Conservation (phyloP, 2,888 invertebrate species). For the Epistrophe grossulariae region DNA sequence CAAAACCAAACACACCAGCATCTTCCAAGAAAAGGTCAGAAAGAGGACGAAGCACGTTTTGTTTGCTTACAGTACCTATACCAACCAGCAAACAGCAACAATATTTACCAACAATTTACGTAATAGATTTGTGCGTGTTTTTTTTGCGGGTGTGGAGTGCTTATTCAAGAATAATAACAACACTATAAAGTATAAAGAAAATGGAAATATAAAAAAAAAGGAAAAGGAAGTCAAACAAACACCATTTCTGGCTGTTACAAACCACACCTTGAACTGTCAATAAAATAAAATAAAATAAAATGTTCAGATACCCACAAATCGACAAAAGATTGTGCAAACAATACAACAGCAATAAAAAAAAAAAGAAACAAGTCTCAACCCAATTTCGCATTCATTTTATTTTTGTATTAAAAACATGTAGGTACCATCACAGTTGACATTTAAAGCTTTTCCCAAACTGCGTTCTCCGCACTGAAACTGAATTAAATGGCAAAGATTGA, state of each 20-base stretch:
- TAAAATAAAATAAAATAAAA: conserved; percentile 42
- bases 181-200: conserved; percentile 10
- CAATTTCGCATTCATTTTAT: conserved; percentile 9
- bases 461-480: conserved; percentile 4
- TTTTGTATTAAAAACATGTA: neutral
- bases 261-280: conserved; percentile 67
- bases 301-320: conserved; percentile 53
- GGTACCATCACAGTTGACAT: conserved; percentile 31
- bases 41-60: conserved; percentile 45
- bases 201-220: neutral
- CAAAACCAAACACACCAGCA: conserved; percentile 6
- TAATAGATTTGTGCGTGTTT: conserved; percentile 27
- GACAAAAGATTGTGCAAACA: conserved; percentile 52
- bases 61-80: conserved; percentile 4
- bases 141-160: conserved; percentile 56
- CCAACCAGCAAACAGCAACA: conserved; percentile 1
- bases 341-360: neutral
- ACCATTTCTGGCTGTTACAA: conserved; percentile 16
- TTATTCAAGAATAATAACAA: conserved; percentile 33
- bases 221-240: conserved; percentile 47
- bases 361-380: conserved; percentile 1
- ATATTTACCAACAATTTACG: conserved; percentile 38
- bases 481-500: conserved; percentile 47
- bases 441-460: conserved; percentile 37
- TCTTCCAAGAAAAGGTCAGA: conserved; percentile 33